Conservation (phyloP, 2,113 vertebrate species). For the Urocynchramus pylzowi region DNA sequence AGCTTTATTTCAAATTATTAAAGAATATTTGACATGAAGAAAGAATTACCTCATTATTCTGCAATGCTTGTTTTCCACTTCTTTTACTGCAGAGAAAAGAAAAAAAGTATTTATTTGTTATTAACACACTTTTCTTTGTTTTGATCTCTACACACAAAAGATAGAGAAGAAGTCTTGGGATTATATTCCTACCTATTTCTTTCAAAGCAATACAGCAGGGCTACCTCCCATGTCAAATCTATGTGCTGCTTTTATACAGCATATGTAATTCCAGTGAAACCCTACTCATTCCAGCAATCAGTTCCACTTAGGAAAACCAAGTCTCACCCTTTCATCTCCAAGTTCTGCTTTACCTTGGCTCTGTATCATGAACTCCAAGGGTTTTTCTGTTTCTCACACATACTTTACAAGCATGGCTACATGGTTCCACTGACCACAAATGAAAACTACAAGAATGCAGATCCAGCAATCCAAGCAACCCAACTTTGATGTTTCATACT, state of each 20-base stretch:
- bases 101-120: slow-evolving; percentile 5
- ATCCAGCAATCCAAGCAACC: neutral
- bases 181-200: neutral
- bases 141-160: neutral
- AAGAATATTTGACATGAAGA: neutral
- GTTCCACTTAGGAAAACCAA: neutral
- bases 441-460: neutral
- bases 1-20: neutral
- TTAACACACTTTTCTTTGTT: neutral
- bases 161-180: neutral
- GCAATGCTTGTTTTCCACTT: slow-evolving; percentile 73
- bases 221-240: neutral
- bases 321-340: neutral
- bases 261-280: neutral
- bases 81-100: slow-evolving; percentile 79
- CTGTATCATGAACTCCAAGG: neutral
- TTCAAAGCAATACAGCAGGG: neutral
- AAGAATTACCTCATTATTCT: slow-evolving; percentile 82
- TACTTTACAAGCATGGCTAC: neutral
- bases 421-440: neutral
- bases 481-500: neutral
- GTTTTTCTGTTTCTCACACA: neutral
- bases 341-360: neutral
- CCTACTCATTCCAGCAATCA: neutral
- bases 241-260: neutral